Conservation (phyloP, 1,140 invertebrate genomes). For the Phocides pigmalion region DNA sequence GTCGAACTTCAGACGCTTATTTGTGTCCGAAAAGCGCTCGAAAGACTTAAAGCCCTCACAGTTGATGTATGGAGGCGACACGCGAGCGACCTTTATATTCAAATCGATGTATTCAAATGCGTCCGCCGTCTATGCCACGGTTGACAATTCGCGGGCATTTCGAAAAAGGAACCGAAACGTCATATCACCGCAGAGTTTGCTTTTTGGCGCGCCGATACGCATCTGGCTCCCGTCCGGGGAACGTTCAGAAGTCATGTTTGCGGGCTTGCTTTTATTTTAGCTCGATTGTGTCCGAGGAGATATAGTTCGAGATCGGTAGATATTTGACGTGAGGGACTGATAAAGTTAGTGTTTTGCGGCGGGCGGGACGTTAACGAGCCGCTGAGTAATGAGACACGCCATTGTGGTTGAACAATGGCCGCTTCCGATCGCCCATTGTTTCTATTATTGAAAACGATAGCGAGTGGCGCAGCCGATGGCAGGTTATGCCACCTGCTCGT, state of each 20-base stretch:
- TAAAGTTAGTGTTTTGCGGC: constrained; percentile 79
- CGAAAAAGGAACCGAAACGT: constrained; percentile 75
- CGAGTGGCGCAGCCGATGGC: constrained; percentile 42
- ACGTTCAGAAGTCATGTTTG: constrained; percentile 53
- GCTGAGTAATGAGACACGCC: constrained; percentile 77
- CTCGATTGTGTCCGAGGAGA: constrained; percentile 72
- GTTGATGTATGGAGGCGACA: constrained; percentile 77
- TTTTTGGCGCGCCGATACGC: constrained; percentile 77
- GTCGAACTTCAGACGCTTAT: constrained; percentile 75
- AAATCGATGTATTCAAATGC: constrained; percentile 78
- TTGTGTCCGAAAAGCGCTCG: constrained; percentile 80
- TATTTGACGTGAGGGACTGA: constrained; percentile 76
- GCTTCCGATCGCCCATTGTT: constrained; percentile 70
- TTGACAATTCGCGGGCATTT: constrained; percentile 77
- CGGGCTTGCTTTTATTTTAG: constrained; percentile 58
- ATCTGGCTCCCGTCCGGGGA: constrained; percentile 70
- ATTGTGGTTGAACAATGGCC: constrained; percentile 77
- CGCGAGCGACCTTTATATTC: constrained; percentile 80
- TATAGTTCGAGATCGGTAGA: constrained; percentile 76
- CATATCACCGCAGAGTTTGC: constrained; percentile 72
- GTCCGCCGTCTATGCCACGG: constrained; percentile 70
- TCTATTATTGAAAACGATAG: constrained; percentile 75
- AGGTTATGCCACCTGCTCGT: constrained; percentile 44
- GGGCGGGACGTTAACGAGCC: constrained; percentile 75
- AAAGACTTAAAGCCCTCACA: constrained; percentile 74